phyloP scores from a whole-genome alignment of 2,797 vertebrate species.

The Hafferia zeledoni region DNA sequence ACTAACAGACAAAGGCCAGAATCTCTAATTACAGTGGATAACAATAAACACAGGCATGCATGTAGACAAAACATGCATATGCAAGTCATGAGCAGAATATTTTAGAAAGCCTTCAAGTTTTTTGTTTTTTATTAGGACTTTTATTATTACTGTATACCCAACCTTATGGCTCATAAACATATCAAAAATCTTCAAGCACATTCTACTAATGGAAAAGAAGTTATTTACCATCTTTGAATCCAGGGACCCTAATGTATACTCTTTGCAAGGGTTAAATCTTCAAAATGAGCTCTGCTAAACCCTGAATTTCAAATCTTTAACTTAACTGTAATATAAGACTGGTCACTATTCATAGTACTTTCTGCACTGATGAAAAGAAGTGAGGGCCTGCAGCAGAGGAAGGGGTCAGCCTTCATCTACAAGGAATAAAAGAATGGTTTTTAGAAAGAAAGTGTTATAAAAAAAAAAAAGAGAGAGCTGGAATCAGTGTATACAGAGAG shows the following conservation, averaged over 20 bases:
- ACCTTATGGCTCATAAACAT: not conserved
- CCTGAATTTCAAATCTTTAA: constrained; percentile 7
- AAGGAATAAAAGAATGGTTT: not conserved
- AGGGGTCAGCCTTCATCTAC: not conserved
- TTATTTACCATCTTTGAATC: not conserved
- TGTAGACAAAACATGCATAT: not conserved
- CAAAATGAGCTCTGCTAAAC: not conserved
- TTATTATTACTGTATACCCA: not conserved
- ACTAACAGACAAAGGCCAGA: not conserved
- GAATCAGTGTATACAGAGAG: not conserved
- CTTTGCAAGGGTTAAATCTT: not conserved
- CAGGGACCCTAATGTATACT: not conserved
- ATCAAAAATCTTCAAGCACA: not conserved
- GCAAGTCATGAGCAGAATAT: not conserved
- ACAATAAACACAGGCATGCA: not conserved
- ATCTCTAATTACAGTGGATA: not conserved
- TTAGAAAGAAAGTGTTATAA: not conserved
- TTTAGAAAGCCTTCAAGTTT: not conserved
- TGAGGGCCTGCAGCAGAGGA: not conserved
- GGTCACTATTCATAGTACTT: not conserved
- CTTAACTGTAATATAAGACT: not conserved
- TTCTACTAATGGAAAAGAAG: not conserved
- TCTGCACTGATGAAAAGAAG: not conserved
- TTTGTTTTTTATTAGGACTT: not conserved
- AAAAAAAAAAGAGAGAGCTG: not conserved